Evolutionary conservation across 1,140 invertebrate genomes (phyloP), one percentile per base, ranked within the genome.

Genomic region (Chironomus tepperi): DNA sequence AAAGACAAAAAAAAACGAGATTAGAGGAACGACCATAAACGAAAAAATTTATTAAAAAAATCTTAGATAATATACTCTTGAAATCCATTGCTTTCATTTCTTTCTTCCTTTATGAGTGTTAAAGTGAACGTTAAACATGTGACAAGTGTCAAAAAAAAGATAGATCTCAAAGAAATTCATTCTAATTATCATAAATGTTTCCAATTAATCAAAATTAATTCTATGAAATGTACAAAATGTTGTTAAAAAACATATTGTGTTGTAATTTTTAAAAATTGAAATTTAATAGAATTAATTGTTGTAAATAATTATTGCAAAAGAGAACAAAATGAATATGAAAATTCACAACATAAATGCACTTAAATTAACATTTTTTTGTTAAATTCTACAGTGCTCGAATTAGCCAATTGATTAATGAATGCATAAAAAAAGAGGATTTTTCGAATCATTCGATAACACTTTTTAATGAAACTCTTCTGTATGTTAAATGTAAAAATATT

Each of bases 161-260:
- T n/a, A 57, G 47, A n/a, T n/a, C 12, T 57, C 5, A 57, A n/a
- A 57, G 47, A n/a, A n/a, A 57, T 57, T 12, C 12, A 57, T 57
- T 12, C n/a, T 57, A 57, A 57, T 57, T 57, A n/a, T n/a, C 12
- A 57, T 5, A 57, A 57, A 57, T 47, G n/a, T n/a, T n/a, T n/a
- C n/a, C 24, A 34, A 57, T 57, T 57, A 57, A n/a, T 57, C 12
- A 57, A 57, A n/a, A 15, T n/a, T 10, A 57, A 57, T 57, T 57
- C 47, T 57, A 57, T 57, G 47, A 57, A 57, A 57, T 57, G 47
- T 57, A 57, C 47, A 57, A 57, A n/a, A 57, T 34, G 24, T 34
- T 34, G n/a, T 15, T 57, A 57, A 57, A n/a, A 57, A 7, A 47
- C 15, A 57, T 57, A 12, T 12, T 57, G 47, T 57, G 47, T 57